Evolutionary conservation across 2,113 vertebrate species (phyloP), one percentile per base, ranked within the genome.

Genomic region (Limnothrissa miodon): DNA sequence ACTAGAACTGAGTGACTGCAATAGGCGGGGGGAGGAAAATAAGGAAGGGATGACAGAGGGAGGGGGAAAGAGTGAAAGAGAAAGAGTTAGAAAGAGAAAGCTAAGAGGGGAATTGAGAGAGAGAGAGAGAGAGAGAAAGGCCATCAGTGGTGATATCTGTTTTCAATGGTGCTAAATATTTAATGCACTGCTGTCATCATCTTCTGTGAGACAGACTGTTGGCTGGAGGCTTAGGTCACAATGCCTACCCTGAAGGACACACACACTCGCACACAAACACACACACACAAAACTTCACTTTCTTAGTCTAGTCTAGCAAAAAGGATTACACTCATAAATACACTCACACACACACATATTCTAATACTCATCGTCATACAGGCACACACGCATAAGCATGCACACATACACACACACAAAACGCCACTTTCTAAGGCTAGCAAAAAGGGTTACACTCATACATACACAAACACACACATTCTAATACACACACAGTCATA

Each of bases 161-260:
- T 81, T 80, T 83, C 33, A 39, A 29, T 51, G 79, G 45, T 82
- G 51, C 48, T 89, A 83, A 87, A 87, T 90, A 87, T 86, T 90
- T 85, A 80, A 90, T 87, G 84, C n/a, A 23, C 23, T 83, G 85
- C 89, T 90, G 85, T 79, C 62, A 84, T 87, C 89, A 86, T 85
- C 83, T 81, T 80, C 85, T 44, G 23, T 2, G 23, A 74, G 80
- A 84, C 45, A 42, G 15, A 7, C 25, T 15, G 5, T 29, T 33
- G 29, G 59, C 59, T 66, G 59, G n/a, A 66, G 25, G 25, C n/a
- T 66, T 25, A 66, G 59, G 59, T 66, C 59, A 66, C 21, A 21
- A 56, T 56, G 51, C 23, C 51, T 56, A 23, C 51, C 51, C 51
- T 56, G 51, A 56, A 56, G 51, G 51, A 56, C 51, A 56, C 59